These are phyloP conservation scores for Microctenopoma steveboyesi DNA, from an alignment of 2,797 vertebrate genomes.

Conservation along the genomic window DNA sequence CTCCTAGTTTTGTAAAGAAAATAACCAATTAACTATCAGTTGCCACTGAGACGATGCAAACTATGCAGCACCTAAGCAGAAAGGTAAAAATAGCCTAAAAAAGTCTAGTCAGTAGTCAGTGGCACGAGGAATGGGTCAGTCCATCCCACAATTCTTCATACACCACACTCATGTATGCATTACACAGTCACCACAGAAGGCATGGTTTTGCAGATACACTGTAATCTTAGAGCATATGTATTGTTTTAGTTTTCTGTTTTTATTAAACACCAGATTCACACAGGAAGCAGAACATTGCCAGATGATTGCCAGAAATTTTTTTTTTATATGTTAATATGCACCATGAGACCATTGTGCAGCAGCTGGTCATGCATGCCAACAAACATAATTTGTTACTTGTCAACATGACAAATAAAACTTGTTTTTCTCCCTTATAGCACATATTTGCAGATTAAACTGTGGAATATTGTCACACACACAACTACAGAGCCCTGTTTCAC, in stretches of 20 bases:
- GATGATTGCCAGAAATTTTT: no score
- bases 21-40: no score
- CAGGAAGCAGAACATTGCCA: not conserved
- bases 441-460: not conserved
- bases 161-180: not conserved
- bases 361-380: not conserved
- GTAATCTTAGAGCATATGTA: conserved; percentile 4
- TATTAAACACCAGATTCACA: not conserved
- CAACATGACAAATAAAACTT: not conserved
- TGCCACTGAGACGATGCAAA: no score
- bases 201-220: not conserved
- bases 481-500: not conserved
- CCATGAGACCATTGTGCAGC: not conserved
- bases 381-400: not conserved
- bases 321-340: not conserved
- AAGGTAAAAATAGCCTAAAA: no score
- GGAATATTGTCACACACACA: not conserved
- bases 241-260: not conserved
- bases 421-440: conserved; percentile 6
- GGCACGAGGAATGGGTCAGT: not conserved
- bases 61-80: no score
- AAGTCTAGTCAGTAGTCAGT: no score
- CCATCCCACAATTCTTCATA: conserved; percentile 4
- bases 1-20: no score
- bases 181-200: not conserved